phyloP scores from a whole-genome alignment of 2,113 vertebrate genomes.

The Callipepla californica region DNA sequence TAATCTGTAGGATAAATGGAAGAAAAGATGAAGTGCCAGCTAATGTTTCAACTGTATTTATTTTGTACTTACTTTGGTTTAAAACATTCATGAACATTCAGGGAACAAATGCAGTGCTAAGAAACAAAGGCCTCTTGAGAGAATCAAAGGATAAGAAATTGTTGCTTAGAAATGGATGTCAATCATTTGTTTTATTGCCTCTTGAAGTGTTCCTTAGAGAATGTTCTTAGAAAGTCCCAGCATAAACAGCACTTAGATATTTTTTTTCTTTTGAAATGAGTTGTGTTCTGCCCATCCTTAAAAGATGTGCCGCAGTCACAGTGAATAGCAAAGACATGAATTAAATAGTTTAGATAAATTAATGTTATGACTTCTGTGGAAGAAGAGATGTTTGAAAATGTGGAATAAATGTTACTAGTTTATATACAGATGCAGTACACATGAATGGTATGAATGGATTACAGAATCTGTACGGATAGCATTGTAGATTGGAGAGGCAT shows the following conservation, averaged over 20 bases:
- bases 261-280: neutral
- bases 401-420: neutral
- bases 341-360: constrained; percentile 18
- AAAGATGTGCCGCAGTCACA: neutral
- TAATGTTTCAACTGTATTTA: neutral
- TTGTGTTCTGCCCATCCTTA: neutral
- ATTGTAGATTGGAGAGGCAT: neutral
- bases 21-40: neutral
- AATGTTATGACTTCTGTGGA: neutral
- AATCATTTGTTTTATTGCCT: constrained; percentile 1
- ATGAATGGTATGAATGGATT: neutral
- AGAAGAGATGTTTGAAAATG: neutral
- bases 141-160: neutral
- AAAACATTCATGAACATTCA: constrained; percentile 12
- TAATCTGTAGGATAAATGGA: neutral
- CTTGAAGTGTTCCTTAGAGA: constrained; percentile 29
- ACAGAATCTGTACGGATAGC: neutral
- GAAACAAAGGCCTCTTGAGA: constrained; percentile 15
- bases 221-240: neutral
- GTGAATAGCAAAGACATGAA: neutral
- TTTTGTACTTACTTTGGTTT: neutral
- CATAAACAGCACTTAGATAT: neutral
- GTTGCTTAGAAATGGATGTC: constrained; percentile 10
- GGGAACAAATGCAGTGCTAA: neutral
- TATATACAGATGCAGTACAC: neutral